These are phyloP conservation scores for Zaprionus tsacasi DNA, from an alignment of 1,140 invertebrate species.

Conservation along the genomic window DNA sequence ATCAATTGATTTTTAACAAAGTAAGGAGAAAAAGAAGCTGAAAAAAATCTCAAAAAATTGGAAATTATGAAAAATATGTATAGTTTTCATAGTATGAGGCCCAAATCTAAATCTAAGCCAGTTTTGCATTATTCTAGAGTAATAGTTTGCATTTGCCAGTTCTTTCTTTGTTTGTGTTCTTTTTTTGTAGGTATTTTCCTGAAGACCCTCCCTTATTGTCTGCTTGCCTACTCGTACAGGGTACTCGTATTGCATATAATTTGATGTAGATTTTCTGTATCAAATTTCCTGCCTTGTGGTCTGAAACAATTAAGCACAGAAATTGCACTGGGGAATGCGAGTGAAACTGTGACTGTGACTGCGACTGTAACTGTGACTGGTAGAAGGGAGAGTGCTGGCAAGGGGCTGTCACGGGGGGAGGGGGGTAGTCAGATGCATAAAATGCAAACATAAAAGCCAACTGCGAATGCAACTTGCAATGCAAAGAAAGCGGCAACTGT, in stretches of 20 bases:
- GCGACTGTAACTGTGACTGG: constrained; percentile 3
- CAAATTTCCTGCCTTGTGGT: constrained; percentile 19
- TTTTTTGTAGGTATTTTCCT: neutral
- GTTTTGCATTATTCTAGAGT: no score
- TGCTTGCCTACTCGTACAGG: neutral
- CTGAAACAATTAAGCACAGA: constrained; percentile 68
- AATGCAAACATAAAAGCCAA: constrained; percentile 77
- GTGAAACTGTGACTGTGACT: constrained; percentile 11
- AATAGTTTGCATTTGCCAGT: no score
- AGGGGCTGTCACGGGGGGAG: neutral
- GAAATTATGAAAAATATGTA: no score
- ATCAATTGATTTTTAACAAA: no score
- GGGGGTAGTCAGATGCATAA: constrained; percentile 60
- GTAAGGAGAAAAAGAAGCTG: no score
- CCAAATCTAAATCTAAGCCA: no score
- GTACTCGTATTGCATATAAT: constrained; percentile 16
- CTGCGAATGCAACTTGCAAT: constrained; percentile 70
- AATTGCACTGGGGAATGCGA: constrained; percentile 26
- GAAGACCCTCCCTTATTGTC: neutral
- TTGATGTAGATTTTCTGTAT: constrained; percentile 18
- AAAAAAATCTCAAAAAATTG: no score
- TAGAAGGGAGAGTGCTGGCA: neutral
- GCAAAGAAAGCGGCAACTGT: constrained; percentile 75
- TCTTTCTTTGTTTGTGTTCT: neutral
- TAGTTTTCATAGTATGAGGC: no score